Conservation (phyloP, 2,113 vertebrate species). For the Nettapus auritus region DNA sequence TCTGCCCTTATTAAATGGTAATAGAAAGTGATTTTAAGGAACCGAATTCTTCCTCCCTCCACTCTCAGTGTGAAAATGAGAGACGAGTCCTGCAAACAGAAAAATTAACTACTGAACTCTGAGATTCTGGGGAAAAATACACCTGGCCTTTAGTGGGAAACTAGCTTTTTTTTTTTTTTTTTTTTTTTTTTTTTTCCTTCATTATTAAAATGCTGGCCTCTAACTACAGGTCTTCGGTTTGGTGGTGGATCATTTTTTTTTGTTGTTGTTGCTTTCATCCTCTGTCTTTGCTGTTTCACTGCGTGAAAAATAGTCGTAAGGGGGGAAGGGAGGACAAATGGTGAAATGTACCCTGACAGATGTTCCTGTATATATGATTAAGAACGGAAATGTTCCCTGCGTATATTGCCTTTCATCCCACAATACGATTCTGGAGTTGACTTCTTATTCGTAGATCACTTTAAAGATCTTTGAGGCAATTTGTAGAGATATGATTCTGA, state of each 20-base stretch:
- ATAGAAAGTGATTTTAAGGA: not conserved
- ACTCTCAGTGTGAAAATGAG: not conserved
- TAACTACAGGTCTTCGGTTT: not conserved
- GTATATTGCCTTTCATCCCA: slow-evolving; percentile 26
- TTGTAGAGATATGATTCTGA: not conserved
- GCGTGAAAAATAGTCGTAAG: not conserved
- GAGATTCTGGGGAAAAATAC: not conserved
- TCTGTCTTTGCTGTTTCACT: not conserved
- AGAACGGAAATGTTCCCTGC: slow-evolving; percentile 14
- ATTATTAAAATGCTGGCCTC: not conserved
- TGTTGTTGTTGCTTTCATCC: not conserved
- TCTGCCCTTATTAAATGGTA: not conserved
- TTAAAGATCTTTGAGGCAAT: slow-evolving; percentile 28
- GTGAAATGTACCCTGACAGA: slow-evolving; percentile 8
- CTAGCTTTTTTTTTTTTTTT: no score
- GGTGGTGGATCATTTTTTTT: not conserved
- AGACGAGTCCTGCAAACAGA: not conserved
- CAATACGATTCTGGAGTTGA: not conserved
- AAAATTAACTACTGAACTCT: not conserved
- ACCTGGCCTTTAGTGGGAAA: not conserved
- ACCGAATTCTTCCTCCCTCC: not conserved
- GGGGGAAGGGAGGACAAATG: not conserved
- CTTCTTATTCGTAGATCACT: slow-evolving; percentile 27
- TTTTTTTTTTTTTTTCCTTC: not conserved
- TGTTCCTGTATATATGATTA: slow-evolving; percentile 10